Percentiles rank a stretch among this genome's conserved stretches.
These are phyloP conservation scores for Plectropomus leopardus DNA, from an alignment of 2,113 vertebrate species.

Conservation along the genomic window DNA sequence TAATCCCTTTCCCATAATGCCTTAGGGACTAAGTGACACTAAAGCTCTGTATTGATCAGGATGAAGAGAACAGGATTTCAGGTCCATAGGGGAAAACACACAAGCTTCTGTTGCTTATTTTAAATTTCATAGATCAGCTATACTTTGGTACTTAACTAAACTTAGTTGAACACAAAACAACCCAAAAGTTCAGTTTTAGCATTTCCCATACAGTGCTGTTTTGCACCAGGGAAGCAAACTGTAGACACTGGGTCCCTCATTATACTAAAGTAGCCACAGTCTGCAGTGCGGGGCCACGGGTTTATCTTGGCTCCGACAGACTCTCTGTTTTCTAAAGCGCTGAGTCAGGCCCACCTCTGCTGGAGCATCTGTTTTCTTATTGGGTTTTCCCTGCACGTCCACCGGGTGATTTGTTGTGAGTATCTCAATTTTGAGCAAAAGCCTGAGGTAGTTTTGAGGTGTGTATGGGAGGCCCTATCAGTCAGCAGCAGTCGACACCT, in stretches of 20 bases:
- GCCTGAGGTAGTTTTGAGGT: constrained; percentile 51
- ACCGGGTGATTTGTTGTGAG: constrained; percentile 50
- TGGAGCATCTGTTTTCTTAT: constrained; percentile 51
- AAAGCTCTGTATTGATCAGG: constrained; percentile 17
- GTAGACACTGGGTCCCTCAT: neutral
- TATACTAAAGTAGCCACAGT: constrained; percentile 13
- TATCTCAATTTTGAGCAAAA: constrained; percentile 48
- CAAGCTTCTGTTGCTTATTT: neutral
- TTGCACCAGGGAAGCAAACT: constrained; percentile 1
- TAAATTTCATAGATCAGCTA: too few relatives aligned
- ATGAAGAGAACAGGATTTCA: constrained; percentile 7
- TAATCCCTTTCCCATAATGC: constrained; percentile 6
- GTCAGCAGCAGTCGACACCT: constrained; percentile 43
- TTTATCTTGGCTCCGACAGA: constrained; percentile 33
- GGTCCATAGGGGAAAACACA: neutral
- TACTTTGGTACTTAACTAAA: constrained; percentile 6
- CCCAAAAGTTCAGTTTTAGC: neutral
- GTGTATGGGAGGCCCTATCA: constrained; percentile 27
- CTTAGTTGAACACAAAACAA: neutral
- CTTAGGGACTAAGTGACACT: constrained; percentile 2
- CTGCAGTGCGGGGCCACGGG: constrained; percentile 5
- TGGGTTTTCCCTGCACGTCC: constrained; percentile 49
- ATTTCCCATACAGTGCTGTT: neutral
- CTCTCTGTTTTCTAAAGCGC: constrained; percentile 31
- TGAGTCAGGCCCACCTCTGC: constrained; percentile 40